Evolutionary conservation across 2,113 vertebrate genomes (phyloP).

Genomic region (Chaetodon trifascialis): DNA sequence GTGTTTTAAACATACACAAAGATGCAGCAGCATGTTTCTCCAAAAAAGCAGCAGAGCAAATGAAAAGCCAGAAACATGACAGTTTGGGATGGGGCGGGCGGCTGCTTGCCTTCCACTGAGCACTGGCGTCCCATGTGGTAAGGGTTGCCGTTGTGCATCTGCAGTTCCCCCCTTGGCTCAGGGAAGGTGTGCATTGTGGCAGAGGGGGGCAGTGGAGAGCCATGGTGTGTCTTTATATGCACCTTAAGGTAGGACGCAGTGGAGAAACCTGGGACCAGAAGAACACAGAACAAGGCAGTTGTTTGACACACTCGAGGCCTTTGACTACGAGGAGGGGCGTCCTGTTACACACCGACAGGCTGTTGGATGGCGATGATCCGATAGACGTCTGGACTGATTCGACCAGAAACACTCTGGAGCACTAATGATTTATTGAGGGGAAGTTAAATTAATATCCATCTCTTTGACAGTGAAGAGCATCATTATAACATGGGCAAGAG

Average conservation of each 20-base stretch:
- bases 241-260: conserved; percentile 99
- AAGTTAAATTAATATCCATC: neutral
- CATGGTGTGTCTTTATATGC: conserved; percentile 99
- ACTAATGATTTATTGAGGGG: neutral
- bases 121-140: conserved; percentile 99
- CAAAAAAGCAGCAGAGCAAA: conserved; percentile 78
- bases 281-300: conserved; percentile 83
- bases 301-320: conserved; percentile 70
- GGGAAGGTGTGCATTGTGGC: conserved; percentile 93
- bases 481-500: neutral
- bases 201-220: conserved; percentile 91
- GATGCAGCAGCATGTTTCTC: conserved; percentile 73
- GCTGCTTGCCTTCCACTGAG: conserved; percentile 99
- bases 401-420: conserved; percentile 7
- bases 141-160: conserved; percentile 97
- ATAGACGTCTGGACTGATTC: neutral
- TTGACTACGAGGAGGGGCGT: conserved; percentile 10
- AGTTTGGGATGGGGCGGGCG: conserved; percentile 83
- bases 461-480: conserved; percentile 12
- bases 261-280: conserved; percentile 99
- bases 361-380: neutral
- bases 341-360: conserved; percentile 17
- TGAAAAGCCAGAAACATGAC: conserved; percentile 74
- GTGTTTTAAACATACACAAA: conserved; percentile 58
- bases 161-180: conserved; percentile 92